phyloP scores from a whole-genome alignment of 2,888 invertebrate species.

The Serripes groenlandicus region DNA sequence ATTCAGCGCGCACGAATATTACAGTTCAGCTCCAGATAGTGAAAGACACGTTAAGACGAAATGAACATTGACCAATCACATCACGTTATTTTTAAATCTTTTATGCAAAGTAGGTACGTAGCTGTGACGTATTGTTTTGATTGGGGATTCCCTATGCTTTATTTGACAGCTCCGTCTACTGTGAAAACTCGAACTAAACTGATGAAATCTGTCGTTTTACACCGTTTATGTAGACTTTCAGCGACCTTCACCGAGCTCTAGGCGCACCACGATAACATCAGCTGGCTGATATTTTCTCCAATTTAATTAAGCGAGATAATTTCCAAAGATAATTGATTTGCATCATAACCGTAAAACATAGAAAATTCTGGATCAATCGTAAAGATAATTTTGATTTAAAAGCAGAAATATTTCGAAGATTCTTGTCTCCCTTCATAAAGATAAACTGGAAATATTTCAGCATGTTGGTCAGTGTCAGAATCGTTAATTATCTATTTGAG shows the following conservation, averaged over 20 bases:
- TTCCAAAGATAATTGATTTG: too few relatives aligned
- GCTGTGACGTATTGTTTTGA: slow-evolving; percentile 62
- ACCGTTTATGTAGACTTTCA: slow-evolving; percentile 13
- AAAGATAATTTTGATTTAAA: too few relatives aligned
- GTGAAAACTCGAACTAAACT: slow-evolving; percentile 9
- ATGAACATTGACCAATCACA: slow-evolving; percentile 64
- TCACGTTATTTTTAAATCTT: slow-evolving; percentile 42
- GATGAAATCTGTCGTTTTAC: slow-evolving; percentile 11
- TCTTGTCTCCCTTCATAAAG: too few relatives aligned
- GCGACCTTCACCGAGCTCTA: slow-evolving; percentile 12
- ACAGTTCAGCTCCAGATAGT: slow-evolving; percentile 51
- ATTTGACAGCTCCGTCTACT: slow-evolving; percentile 24
- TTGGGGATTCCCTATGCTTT: slow-evolving; percentile 41
- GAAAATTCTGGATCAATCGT: too few relatives aligned
- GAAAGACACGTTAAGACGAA: slow-evolving; percentile 70
- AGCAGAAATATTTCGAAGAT: too few relatives aligned
- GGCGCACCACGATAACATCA: background rate
- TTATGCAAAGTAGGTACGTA: slow-evolving; percentile 66
- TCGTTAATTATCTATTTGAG: too few relatives aligned
- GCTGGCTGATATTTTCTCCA: too few relatives aligned
- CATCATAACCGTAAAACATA: too few relatives aligned
- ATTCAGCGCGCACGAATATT: slow-evolving; percentile 64
- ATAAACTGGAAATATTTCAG: too few relatives aligned
- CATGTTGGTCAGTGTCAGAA: too few relatives aligned
- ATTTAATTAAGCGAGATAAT: too few relatives aligned